Percentiles rank a stretch among this genome's conserved stretches.
phyloP scores from a whole-genome alignment of 2,888 invertebrate species.

The Monochamus alternatus region DNA sequence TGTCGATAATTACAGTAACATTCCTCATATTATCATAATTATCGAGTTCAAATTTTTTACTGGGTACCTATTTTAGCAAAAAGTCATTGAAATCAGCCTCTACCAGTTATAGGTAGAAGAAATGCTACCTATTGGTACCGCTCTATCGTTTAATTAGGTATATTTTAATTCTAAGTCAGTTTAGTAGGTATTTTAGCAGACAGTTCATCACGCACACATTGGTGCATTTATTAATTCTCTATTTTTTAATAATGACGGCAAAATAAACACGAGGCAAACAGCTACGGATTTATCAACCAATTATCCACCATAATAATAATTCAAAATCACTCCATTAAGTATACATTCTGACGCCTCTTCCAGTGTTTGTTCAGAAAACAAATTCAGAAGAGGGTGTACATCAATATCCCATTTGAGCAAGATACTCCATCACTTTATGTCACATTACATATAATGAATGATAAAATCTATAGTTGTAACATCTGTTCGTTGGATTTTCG shows the following conservation, averaged over 20 bases:
- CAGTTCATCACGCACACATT: no score
- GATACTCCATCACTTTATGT: slow-evolving; percentile 62
- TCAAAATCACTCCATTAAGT: slow-evolving; percentile 49
- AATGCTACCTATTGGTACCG: no score
- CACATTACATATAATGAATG: slow-evolving; percentile 62
- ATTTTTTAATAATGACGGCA: neutral
- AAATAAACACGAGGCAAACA: neutral
- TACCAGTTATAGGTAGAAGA: no score
- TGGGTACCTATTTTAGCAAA: no score
- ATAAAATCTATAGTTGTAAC: slow-evolving; percentile 61
- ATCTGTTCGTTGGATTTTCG: slow-evolving; percentile 61
- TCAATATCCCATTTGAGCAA: slow-evolving; percentile 61
- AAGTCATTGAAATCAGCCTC: no score
- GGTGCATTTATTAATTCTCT: no score
- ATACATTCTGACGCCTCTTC: slow-evolving; percentile 40
- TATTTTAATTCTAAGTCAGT: no score
- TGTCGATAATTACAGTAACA: no score
- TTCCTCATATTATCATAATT: no score
- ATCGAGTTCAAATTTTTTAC: no score
- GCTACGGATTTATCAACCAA: neutral
- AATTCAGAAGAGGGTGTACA: slow-evolving; percentile 58
- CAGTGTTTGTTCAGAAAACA: slow-evolving; percentile 54
- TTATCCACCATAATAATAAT: slow-evolving; percentile 38
- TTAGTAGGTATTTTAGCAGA: no score
- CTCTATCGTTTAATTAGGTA: no score